These are phyloP conservation scores for Lampris incognitus DNA, from an alignment of 2,113 vertebrate genomes.

Conservation along the genomic window DNA sequence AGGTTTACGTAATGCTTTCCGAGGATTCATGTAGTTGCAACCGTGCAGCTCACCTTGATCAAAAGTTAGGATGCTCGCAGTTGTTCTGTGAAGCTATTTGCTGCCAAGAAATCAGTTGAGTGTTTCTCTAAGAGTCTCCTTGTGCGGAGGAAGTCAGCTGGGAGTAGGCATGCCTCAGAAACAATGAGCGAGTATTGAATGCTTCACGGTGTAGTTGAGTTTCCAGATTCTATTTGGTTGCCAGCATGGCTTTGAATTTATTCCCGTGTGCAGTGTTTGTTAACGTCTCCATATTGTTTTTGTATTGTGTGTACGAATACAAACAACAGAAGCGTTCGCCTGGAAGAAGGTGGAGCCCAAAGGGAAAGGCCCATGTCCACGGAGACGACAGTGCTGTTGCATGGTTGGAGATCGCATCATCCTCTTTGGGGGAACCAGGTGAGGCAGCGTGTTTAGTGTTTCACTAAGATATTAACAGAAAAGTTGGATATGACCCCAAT, in stretches of 20 bases:
- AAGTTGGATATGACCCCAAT: too few relatives aligned
- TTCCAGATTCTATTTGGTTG: not conserved
- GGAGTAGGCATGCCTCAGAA: not conserved
- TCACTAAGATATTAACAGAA: constrained; percentile 1
- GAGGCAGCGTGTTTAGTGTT: constrained; percentile 29
- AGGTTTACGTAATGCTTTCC: constrained; percentile 15
- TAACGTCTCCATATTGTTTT: not conserved
- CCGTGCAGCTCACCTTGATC: not conserved
- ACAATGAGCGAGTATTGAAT: too few relatives aligned
- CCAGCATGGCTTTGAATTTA: not conserved
- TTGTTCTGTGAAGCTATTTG: constrained; percentile 5
- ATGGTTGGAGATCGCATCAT: constrained; percentile 97
- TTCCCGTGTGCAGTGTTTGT: not conserved
- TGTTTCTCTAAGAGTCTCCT: too few relatives aligned
- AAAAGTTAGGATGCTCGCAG: not conserved
- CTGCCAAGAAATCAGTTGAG: not conserved
- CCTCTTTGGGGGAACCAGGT: constrained; percentile 98
- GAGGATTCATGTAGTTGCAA: not conserved
- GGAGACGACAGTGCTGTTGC: constrained; percentile 96
- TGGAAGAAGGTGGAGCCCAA: constrained; percentile 96
- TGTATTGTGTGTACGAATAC: not conserved
- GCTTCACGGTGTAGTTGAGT: too few relatives aligned
- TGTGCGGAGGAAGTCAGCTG: not conserved
- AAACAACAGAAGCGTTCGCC: constrained; percentile 79
- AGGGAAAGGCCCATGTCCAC: constrained; percentile 94